Conservation (phyloP, 2,797 vertebrate species). For the Ctenosaura bakeri region DNA sequence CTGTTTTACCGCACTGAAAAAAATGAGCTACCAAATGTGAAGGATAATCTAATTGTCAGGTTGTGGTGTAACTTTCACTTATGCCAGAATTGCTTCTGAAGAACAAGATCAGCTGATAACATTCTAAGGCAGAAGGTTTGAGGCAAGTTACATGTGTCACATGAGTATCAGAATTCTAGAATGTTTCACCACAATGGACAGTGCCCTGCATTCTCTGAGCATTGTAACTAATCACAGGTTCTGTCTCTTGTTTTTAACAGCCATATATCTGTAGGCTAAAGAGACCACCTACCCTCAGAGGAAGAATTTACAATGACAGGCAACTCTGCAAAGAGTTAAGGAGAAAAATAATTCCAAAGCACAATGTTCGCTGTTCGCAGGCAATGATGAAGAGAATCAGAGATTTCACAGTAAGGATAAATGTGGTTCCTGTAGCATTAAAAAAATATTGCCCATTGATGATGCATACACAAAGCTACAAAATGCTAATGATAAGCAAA, state of each 20-base stretch:
- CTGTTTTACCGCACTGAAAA: neutral
- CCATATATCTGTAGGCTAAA: neutral
- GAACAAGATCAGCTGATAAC: neutral
- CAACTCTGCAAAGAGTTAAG: conserved; percentile 11
- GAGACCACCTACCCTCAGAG: neutral
- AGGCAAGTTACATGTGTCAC: neutral
- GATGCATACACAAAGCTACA: conserved; percentile 87
- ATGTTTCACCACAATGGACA: neutral
- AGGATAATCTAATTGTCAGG: neutral
- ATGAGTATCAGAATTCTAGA: conserved; percentile 18
- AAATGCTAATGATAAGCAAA: conserved; percentile 88
- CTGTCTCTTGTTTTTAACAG: neutral
- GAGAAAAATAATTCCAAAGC: conserved; percentile 60
- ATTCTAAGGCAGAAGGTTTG: neutral
- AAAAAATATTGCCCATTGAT: conserved; percentile 74
- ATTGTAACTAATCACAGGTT: conserved; percentile 5
- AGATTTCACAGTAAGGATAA: conserved; percentile 78
- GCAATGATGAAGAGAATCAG: conserved; percentile 51
- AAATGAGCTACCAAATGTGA: neutral
- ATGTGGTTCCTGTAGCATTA: conserved; percentile 59
- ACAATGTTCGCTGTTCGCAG: conserved; percentile 34
- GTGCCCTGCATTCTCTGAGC: neutral
- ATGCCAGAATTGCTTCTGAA: neutral
- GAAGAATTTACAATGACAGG: neutral
- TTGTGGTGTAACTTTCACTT: neutral